Evolutionary conservation across 2,888 invertebrate species (phyloP), one percentile per base, ranked within the genome.

Genomic region (Geotrupes spiniger): DNA sequence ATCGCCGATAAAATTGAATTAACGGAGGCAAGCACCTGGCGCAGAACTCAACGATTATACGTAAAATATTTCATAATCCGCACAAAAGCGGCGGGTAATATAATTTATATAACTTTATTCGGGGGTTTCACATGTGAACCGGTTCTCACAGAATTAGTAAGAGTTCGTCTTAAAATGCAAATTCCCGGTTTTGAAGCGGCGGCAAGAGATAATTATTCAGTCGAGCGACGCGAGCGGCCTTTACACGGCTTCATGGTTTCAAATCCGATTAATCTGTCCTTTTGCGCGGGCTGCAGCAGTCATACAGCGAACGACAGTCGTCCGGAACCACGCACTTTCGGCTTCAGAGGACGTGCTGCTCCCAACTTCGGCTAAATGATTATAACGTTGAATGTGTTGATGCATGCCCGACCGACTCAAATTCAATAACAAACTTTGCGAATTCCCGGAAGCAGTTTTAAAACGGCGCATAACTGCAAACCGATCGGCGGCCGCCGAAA

Each of bases 161-260:
- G 60, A 63, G 60, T 65, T 63, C 63, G 60, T 65, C 68, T 66
- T 67, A 65, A 67, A 69, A 70, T 71, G 69, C 60, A 69, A 69
- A 70, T 71, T 69, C 63, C 64, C 63, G 66, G 63, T 63, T 65
- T 59, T 60, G 59, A 59, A 62, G 57, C 56, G 54, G 50, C 53
- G 57, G 56, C 63, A 59, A 65, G 63, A 66, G 66, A 68, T 70
- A 70, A 71, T 71, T 69, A 70, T 69, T 63, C 69, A 68, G 67
- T 65, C 62, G 65, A 62, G 65, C 66, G 68, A 56, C 51, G 53
- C 51, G 59, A 61, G 60, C 61, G 60, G 67, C 63, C 68, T 71
- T 70, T 71, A 68, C 65, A 72, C 68, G 71, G 70, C 67, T 67
- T 69, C 70, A 63, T 70, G 70, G 67, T 67, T 71, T 61, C 68